These are phyloP conservation scores for Saturnia japonica DNA, from an alignment of 2,888 invertebrate species.

Conservation along the genomic window DNA sequence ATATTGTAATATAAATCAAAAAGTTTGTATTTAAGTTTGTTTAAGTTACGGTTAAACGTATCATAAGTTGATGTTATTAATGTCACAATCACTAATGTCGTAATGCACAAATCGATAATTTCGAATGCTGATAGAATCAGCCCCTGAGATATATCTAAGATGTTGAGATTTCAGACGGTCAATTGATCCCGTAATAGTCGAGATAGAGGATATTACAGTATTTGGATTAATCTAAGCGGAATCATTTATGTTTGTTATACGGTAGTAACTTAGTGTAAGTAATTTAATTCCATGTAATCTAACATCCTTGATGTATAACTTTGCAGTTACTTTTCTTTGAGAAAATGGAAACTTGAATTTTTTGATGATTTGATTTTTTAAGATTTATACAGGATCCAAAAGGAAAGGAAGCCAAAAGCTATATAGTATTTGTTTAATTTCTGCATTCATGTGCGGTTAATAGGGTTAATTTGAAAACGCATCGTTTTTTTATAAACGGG, in stretches of 20 bases:
- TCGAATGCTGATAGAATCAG: conserved; percentile 35
- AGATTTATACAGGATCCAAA: not conserved
- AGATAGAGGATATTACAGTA: conserved; percentile 54
- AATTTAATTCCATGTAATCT: conserved; percentile 13
- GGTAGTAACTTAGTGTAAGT: conserved; percentile 1
- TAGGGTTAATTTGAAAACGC: not conserved
- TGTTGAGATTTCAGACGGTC: conserved; percentile 63
- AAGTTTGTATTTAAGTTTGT: too few relatives aligned
- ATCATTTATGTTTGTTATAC: conserved; percentile 34
- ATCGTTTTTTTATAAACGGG: not conserved
- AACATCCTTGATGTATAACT: not conserved
- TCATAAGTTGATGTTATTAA: not conserved
- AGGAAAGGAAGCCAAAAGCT: not conserved
- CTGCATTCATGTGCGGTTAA: not conserved
- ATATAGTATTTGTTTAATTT: not conserved
- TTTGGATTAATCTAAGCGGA: conserved; percentile 64
- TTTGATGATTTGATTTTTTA: not conserved
- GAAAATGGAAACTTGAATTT: not conserved
- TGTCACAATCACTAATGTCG: not conserved
- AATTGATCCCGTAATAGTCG: conserved; percentile 49
- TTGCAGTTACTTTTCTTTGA: conserved; percentile 1
- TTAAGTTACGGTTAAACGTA: not conserved
- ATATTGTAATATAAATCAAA: too few relatives aligned
- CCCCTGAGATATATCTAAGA: conserved; percentile 47
- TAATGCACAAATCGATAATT: not conserved